Base-by-base conservation (phyloP, 2,888 invertebrate species). In the Eupithecia insigniata region DNA sequence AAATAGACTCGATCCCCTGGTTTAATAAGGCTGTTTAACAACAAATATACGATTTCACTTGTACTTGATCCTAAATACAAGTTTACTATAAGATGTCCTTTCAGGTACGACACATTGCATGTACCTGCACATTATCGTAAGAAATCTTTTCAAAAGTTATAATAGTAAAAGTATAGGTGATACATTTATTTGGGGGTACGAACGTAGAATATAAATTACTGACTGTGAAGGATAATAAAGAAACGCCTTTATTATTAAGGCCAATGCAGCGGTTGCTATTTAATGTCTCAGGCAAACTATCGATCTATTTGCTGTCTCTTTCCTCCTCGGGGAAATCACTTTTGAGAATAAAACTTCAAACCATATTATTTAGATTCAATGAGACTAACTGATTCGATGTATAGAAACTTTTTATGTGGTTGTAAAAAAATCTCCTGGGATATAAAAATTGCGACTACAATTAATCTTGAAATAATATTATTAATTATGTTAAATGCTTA, bases 221-320 rank as follows among this genome's bases (percentile, higher is more conserved):
- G 12, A 34, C 18, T 32, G 2, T 32, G 30, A 70, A 75, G 74
- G 74, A 73, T 78, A 76, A 77, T 80, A 82, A 88, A 88, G 87
- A 83, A 90, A 89, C 85, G 87, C 87, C 90, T 91, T 88, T 91
- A 90, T 90, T 92, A 91, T 89, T 64, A 90, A 92, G 92, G 93
- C 88, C 94, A 93, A 90, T 93, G 93, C 94, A 93, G 92, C 88
- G 85, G 87, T 91, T 91, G 89, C 90, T 88, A 89, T 91, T 92
- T 90, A 91, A 91, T 90, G 90, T 91, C 90, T 92, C 89, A 88
- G 79, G 89, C 87, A 91, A 92, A 91, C 87, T 92, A 93, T 93
- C 89, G 94, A 93, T 93, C 92, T 87, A 82, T 90, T 86, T 85
- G 89, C 87, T 88, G 89, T 93, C 94, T 92, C 94, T 92, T 90